These are phyloP conservation scores for Rhogogaster chlorosoma DNA, from an alignment of 2,888 invertebrate genomes.

Conservation along the genomic window DNA sequence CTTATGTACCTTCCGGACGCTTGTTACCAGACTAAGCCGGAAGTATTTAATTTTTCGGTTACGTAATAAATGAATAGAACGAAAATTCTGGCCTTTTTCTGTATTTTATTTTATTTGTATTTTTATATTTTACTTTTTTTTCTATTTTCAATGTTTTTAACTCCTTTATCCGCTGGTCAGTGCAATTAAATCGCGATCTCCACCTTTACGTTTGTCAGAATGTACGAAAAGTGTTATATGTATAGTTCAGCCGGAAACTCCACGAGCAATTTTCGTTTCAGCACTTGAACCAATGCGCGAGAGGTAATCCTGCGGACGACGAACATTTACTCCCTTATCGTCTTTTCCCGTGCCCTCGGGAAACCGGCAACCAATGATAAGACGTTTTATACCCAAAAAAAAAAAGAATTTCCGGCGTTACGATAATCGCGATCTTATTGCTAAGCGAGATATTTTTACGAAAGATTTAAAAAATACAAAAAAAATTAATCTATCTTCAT, in stretches of 20 bases:
- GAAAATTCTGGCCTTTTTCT: background rate
- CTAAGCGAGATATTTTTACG: background rate
- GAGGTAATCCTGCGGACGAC: slow-evolving; percentile 10
- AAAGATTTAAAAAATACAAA: background rate
- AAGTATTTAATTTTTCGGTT: background rate
- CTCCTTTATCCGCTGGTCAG: too few relatives aligned
- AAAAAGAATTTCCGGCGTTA: background rate
- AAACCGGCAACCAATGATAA: background rate
- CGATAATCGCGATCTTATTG: background rate
- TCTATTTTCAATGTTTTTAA: too few relatives aligned
- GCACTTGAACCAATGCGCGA: background rate
- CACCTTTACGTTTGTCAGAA: background rate
- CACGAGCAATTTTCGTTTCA: background rate
- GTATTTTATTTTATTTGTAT: too few relatives aligned
- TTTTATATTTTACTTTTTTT: too few relatives aligned
- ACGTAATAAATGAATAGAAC: background rate
- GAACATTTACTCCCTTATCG: slow-evolving; percentile 20
- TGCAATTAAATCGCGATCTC: background rate
- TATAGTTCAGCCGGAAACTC: background rate
- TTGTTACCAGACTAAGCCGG: background rate
- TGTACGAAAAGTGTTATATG: background rate
- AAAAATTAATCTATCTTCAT: background rate
- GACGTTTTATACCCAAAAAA: background rate
- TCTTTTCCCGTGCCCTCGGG: background rate
- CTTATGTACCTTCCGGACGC: background rate